These are phyloP conservation scores for Tadarida brasiliensis DNA, from an alignment of 2,797 vertebrate species.

Conservation along the genomic window DNA sequence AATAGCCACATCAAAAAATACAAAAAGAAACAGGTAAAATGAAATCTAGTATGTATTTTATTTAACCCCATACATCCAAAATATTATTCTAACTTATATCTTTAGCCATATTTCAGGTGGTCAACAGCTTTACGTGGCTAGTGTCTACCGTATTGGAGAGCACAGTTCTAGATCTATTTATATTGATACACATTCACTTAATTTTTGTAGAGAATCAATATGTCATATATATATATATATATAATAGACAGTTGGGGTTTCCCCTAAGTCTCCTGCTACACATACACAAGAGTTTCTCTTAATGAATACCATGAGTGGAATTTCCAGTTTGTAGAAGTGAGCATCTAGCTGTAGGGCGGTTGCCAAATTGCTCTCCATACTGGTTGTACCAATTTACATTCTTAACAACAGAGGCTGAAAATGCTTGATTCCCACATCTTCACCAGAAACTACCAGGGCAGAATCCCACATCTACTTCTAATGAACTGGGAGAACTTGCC, in stretches of 20 bases:
- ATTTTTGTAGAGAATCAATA: neutral
- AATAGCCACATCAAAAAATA: neutral
- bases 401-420: neutral
- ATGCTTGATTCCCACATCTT: neutral
- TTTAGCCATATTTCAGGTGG: constrained; percentile 18
- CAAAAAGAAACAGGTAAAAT: constrained; percentile 9
- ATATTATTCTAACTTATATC: neutral
- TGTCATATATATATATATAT: neutral
- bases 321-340: neutral
- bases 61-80: constrained; percentile 8
- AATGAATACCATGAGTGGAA: neutral
- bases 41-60: constrained; percentile 39
- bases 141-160: neutral
- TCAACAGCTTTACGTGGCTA: neutral
- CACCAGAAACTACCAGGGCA: neutral
- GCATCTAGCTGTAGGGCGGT: neutral
- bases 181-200: neutral
- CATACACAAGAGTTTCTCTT: neutral
- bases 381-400: neutral
- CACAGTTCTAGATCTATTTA: neutral
- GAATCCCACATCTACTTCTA: neutral
- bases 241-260: neutral
- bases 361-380: neutral
- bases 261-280: neutral
- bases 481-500: neutral